These are phyloP conservation scores for Melanchra persicariae DNA, from an alignment of 2,888 invertebrate species.

Conservation along the genomic window DNA sequence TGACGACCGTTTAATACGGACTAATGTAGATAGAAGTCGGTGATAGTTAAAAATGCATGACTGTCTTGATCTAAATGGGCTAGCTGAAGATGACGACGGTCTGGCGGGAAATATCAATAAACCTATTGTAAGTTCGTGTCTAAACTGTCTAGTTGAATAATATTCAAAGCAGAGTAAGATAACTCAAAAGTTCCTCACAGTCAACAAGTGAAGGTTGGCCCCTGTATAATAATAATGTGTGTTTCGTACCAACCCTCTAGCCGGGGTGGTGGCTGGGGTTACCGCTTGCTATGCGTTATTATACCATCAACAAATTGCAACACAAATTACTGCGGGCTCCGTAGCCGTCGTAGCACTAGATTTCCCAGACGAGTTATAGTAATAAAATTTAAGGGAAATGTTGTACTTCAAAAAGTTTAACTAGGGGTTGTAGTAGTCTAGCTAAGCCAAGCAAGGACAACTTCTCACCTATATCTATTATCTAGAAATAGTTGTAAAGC, in stretches of 20 bases:
- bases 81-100: slow-evolving; percentile 6
- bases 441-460: neutral
- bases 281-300: slow-evolving; percentile 29
- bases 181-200: neutral
- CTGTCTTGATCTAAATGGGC: neutral
- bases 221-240: slow-evolving; percentile 29
- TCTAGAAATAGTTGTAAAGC: slow-evolving; percentile 18
- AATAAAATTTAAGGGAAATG: slow-evolving; percentile 13
- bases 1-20: no score
- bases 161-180: neutral
- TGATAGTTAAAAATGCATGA: neutral
- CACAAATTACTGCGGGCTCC: slow-evolving; percentile 26
- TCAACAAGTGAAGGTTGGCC: slow-evolving; percentile 12
- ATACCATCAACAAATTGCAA: slow-evolving; percentile 45
- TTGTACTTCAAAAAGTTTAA: slow-evolving; percentile 26
- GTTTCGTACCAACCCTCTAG: slow-evolving; percentile 15
- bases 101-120: neutral
- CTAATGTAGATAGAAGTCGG: neutral
- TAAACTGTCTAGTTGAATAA: neutral
- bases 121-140: no score
- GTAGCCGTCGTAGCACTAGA: slow-evolving; percentile 13
- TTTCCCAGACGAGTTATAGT: slow-evolving; percentile 38
- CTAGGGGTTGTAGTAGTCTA: neutral
- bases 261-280: neutral
- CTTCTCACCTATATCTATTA: neutral